Base-by-base conservation (phyloP, 2,888 invertebrate genomes). In the Cheilosia vernalis region DNA sequence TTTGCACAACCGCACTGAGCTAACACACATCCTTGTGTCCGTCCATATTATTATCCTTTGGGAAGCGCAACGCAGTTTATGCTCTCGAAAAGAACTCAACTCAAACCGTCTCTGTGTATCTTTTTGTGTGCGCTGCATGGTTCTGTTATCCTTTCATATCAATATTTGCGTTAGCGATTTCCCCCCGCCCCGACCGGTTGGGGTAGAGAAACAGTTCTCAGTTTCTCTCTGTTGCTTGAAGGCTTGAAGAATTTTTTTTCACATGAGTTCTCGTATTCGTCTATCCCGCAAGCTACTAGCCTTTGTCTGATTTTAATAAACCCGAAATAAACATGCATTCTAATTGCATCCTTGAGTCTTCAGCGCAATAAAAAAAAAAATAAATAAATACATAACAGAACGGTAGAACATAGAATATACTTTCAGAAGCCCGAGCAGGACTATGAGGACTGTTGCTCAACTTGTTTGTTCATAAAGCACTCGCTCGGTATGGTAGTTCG, bases 281-380 rank as follows among this genome's bases (percentile, higher is more conserved):
- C 9, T 9, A 27, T 24, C 15, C 33, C 47, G 42, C 13, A 33
- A 37, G 55, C 44, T 69, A 49, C 55, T 63, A 55, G 80, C 79
- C 61, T 78, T 72, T 80, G 81, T 80, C 76, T 66, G 70, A 76
- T 80, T 80, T 85, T 85, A 80, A 85, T 85, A 85, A 80, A 85
- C 74, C 76, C 66, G 74, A 79, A 80, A 80, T 85, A 85, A 81
- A 85, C 80, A 80, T 85, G 53, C 60, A 76, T 76, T 76, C 85
- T 85, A 85, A 85, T 80, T 85, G 80, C 76, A 72, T 80, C 70
- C 74, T 70, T 79, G 73, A 78, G 61, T 63, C 40, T 21, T 40
- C 24, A 51, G n/a, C 13, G 40, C 17, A 58, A 17, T 49, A 60
- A 49, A 60, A 64, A 56, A 64, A 33, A n/a, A 27, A 19, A 47